Evolutionary conservation across 1,140 invertebrate genomes (phyloP), one percentile per base, ranked within the genome.

Genomic region (Paracyclopina nana): DNA sequence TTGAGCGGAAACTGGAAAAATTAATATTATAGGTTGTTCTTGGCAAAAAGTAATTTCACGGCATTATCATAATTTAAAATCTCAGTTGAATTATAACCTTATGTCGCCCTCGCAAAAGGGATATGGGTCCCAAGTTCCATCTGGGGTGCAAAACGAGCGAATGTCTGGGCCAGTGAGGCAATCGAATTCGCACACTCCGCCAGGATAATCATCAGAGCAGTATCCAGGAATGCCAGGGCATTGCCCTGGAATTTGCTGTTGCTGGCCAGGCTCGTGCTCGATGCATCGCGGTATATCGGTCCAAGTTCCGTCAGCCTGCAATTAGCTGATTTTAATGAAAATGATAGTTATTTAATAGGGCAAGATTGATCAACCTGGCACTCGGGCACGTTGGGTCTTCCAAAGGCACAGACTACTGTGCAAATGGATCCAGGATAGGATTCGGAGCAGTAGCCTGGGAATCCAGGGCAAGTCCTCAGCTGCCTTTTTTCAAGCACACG

Each of bases 61-160:
- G n/a, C n/a, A n/a, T n/a, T n/a, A n/a, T n/a, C n/a, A n/a, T n/a
- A n/a, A n/a, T n/a, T n/a, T n/a, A n/a, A n/a, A n/a, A n/a, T n/a
- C n/a, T n/a, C n/a, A n/a, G n/a, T n/a, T n/a, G n/a, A n/a, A n/a
- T n/a, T n/a, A n/a, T 48, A 2, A 48, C 45, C 45, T 28, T 16
- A 48, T 27, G 25, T 52, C 50, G 3, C 50, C 50, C 3, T 46
- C 22, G 30, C 50, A 52, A 9, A 38, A 45, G 3, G 50, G 50
- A 29, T 52, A 52, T 3, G 50, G 50, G 11, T 52, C 50, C 50
- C 50, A 52, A 20, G 50, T 52, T 18, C 50, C 50, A 25, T 52
- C 50, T 26, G 50, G 41, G 22, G 50, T 52, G 27, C 50, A 52
- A 26, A 40, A 24, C 4, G 50, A 52, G 6, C 40, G 4, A 27